These are phyloP conservation scores for Catostylus mosaicus DNA, from an alignment of 30 jellyfish, hydroid and myxozoan species.

Conservation along the genomic window DNA sequence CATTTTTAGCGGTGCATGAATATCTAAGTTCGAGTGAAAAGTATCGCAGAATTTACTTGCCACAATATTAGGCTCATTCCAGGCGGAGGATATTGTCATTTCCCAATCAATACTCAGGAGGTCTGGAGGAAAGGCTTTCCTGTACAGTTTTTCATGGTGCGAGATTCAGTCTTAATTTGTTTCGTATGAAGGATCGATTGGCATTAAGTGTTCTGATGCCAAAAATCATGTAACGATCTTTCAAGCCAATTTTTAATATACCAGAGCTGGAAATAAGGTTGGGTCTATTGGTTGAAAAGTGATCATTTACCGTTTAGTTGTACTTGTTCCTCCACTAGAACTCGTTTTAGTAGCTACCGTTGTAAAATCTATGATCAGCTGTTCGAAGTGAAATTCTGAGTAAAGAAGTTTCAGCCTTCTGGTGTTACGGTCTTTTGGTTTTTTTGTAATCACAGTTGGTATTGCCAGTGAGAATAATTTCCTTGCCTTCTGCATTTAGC, in stretches of 20 bases:
- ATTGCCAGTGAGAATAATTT: constrained; percentile 23
- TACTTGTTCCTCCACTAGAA: constrained; percentile 7
- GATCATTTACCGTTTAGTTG: constrained; percentile 25
- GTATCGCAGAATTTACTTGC: not conserved
- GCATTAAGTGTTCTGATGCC: too few relatives aligned
- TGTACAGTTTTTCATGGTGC: not conserved
- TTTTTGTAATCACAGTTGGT: constrained; percentile 27
- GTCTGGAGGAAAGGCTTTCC: not conserved
- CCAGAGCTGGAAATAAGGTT: constrained; percentile 21
- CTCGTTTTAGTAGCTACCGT: constrained; percentile 9
- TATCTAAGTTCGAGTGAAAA: not conserved
- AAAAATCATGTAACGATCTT: too few relatives aligned
- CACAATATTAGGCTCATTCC: not conserved
- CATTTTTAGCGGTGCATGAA: not conserved
- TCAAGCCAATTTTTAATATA: not conserved
- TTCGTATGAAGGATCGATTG: too few relatives aligned
- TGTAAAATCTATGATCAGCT: constrained; percentile 18
- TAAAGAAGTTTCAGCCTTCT: constrained; percentile 24
- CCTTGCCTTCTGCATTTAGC: constrained; percentile 49
- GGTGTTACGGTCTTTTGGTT: too few relatives aligned
- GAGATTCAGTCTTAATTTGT: constrained; percentile 2
- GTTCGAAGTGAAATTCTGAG: constrained; percentile 30
- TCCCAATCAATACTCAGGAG: not conserved
- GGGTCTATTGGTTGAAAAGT: not conserved
- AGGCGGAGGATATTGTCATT: not conserved